Base-by-base conservation (phyloP, 2,797 vertebrate species). In the Percopsis omiscomaycus region DNA sequence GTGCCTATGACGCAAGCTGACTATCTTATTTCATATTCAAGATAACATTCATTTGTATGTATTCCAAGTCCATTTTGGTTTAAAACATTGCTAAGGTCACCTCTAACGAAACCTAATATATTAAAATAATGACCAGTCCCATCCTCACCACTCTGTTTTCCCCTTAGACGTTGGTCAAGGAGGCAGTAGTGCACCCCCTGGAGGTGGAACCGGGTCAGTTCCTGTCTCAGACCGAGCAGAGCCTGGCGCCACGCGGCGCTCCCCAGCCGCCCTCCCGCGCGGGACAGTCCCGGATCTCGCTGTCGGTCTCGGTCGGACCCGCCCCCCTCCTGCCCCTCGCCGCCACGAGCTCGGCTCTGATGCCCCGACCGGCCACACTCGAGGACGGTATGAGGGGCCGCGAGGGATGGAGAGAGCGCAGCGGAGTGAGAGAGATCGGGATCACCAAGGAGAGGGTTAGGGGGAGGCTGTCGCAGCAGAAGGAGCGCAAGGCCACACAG, bases 401-500 rank as follows among this genome's bases (percentile, higher is more conserved):
- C 0, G 89, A 86, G 69, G 84, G 87, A 6, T 92, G 88, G 90
- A 65, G 83, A 75, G 90, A 92, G 59, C 76, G 70, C 45, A 80
- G 70, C 4, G 4, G 37, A 0, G 88, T 81, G 10, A 69, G 84
- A 55, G 89, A 90, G 13, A 89, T 78, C 30, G 84, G 85, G 78
- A 44, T 74, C 47, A 81, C 73, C 22, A 92, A 92, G 78, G 91
- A 92, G 69, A 74, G 86, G 63, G 85, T 83, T 62, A 85, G 90
- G 58, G 91, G 92, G 58, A 71, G 88, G 79, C 83, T 93, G 68
- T 93, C 90, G 0, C 92, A 93, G 75, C 92, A 93, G 87, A 93
- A 93, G 73, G 92, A 93, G 76, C 81, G 90, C 61, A 92, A 93
- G 66, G 92, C 92, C 0, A 93, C 92, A 0, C 88, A 93, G 88